Conservation (phyloP, 2,888 invertebrate genomes). For the Lottia gigantea region DNA sequence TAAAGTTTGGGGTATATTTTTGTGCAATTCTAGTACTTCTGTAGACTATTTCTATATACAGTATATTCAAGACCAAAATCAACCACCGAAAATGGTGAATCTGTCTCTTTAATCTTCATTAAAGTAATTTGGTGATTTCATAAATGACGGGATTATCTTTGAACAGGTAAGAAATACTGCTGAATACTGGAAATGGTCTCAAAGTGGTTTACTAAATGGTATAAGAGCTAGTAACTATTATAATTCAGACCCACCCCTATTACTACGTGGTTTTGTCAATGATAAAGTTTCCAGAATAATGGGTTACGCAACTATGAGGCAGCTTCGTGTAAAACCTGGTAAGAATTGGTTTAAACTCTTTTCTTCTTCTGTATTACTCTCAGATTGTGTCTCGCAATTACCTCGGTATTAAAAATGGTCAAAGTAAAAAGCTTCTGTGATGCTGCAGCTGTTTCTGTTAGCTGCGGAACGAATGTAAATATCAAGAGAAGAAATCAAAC, state of each 20-base stretch:
- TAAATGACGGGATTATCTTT: too few species aligned
- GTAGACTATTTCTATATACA: too few species aligned
- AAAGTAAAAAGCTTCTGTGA: too few species aligned
- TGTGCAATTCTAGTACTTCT: too few species aligned
- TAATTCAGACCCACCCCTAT: constrained; percentile 70
- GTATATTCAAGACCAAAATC: too few species aligned
- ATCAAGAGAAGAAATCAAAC: too few species aligned
- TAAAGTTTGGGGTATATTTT: too few species aligned
- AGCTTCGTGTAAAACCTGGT: constrained; percentile 68
- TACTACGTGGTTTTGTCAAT: constrained; percentile 70
- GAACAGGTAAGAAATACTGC: constrained; percentile 59
- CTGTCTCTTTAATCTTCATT: too few species aligned
- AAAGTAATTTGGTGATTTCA: too few species aligned
- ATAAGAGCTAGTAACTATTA: constrained; percentile 69
- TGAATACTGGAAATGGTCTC: constrained; percentile 69
- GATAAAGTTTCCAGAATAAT: constrained; percentile 71
- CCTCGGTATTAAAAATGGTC: neutral
- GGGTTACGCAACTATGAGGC: constrained; percentile 71
- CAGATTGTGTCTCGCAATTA: neutral
- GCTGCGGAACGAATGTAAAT: too few species aligned
- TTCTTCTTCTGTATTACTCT: neutral
- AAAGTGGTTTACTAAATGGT: constrained; percentile 64
- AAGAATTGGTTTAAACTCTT: constrained; percentile 17
- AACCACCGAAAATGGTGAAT: too few species aligned
- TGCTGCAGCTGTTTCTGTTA: too few species aligned